Conservation (phyloP, 2,888 invertebrate species). For the Protonemura montana region DNA sequence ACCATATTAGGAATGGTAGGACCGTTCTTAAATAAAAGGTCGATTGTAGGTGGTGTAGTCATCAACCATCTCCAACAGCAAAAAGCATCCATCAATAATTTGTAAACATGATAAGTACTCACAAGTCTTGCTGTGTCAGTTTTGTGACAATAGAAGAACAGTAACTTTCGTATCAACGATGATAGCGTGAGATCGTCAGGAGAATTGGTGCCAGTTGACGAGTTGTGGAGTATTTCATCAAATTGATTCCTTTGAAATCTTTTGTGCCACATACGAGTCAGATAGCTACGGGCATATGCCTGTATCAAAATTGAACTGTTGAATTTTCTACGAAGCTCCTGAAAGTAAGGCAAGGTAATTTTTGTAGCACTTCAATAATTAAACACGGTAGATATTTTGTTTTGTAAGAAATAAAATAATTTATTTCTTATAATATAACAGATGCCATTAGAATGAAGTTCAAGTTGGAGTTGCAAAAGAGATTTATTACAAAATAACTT, state of each 20-base stretch:
- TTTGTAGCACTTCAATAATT: neutral
- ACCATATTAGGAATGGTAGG: no score
- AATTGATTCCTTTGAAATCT: constrained; percentile 72
- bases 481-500: no score
- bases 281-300: constrained; percentile 78
- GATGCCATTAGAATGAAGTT: no score
- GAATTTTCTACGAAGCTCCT: constrained; percentile 76
- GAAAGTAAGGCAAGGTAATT: constrained; percentile 48
- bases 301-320: constrained; percentile 84
- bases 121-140: constrained; percentile 74
- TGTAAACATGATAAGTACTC: constrained; percentile 51
- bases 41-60: no score
- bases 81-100: no score
- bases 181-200: constrained; percentile 62
- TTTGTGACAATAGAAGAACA: constrained; percentile 78
- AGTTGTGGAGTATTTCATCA: constrained; percentile 66
- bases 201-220: constrained; percentile 57
- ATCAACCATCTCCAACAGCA: no score
- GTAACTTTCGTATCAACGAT: constrained; percentile 70
- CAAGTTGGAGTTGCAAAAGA: no score
- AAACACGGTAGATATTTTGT: no score
- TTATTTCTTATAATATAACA: no score
- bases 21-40: no score
- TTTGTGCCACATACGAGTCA: constrained; percentile 73
- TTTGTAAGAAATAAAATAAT: no score